Base-by-base conservation (phyloP, 1,140 invertebrate genomes). In the Ganaspis sp. region DNA sequence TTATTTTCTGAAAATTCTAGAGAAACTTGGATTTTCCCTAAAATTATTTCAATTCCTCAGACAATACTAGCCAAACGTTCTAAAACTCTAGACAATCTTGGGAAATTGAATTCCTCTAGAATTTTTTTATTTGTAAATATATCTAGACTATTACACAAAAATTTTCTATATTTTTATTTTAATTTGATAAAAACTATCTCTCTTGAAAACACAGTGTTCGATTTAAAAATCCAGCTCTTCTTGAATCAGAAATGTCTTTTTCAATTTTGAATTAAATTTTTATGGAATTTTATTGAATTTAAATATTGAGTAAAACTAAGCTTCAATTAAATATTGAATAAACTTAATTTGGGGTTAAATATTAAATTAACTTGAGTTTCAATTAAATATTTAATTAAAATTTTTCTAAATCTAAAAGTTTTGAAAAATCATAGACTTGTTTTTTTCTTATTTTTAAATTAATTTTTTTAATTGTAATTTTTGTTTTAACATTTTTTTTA, bases 51-150 rank as follows among this genome's bases (percentile, higher is more conserved):
- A 29, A 29, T 15, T 64, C 23, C 23, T 29, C 23, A 29, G 58
- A 29, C 58, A 64, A 29, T 64, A 64, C 45, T 49, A 49, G 45
- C n/a, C 15, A 64, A 64, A n/a, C 15, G 54, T 64, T 64, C 54
- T 29, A 29, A 64, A 29, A 64, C 23, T 64, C 11, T 64, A 26
- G 54, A 29, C 21, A 64, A 64, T 64, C 54, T 64, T 64, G 54
- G 54, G 54, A 64, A 29, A 58, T 58, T 9, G 19, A 26, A 15
- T 6, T 15, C 54, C 54, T 64, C 23, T 64, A 64, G 42, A 45
- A 45, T 45, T 45, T 45, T 42, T 45, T 45, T 45, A n/a, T 45
- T 45, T 45, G 42, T 45, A 45, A 45, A 45, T 45, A 45, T 34
- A 34, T n/a, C 37, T 38, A 9, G 9, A 38, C 9, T 40, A 40